Percentiles rank a stretch among this genome's conserved stretches.
Conservation (phyloP, 2,113 vertebrate species). For the Bombycilla garrulus region DNA sequence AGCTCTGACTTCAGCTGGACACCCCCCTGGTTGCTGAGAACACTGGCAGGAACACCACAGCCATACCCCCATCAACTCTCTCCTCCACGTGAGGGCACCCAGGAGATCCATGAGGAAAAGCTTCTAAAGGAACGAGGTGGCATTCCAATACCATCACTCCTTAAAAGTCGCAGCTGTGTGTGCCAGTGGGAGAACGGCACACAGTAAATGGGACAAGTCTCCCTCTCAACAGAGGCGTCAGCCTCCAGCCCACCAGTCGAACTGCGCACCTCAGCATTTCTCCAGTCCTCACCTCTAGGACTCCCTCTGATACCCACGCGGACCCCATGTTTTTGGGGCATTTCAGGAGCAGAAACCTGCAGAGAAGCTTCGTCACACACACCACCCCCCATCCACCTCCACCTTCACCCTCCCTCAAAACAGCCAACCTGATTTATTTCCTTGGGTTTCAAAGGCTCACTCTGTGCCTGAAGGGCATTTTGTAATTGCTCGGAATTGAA, state of each 20-base stretch:
- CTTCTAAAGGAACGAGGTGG: neutral
- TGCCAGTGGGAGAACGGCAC: neutral
- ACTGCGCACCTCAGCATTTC: neutral
- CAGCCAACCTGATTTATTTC: neutral
- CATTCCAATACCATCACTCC: neutral
- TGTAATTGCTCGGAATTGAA: neutral
- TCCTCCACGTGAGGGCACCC: neutral
- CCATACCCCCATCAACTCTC: neutral
- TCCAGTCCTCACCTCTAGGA: neutral
- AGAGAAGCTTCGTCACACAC: neutral
- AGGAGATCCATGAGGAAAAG: neutral
- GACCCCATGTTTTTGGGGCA: neutral
- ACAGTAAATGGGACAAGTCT: accelerated
- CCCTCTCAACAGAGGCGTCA: neutral
- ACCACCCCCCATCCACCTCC: accelerated
- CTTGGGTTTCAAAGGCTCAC: neutral
- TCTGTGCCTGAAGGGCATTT: neutral
- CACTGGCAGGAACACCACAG: neutral
- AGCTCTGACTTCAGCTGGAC: neutral
- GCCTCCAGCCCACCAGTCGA: neutral
- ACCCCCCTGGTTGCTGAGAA: neutral
- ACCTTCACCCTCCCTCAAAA: neutral
- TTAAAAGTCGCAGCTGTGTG: neutral
- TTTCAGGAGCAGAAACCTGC: neutral
- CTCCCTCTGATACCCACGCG: neutral